Evolutionary conservation across 2,888 invertebrate species (phyloP).

Genomic region (Nephrocerus scutellatus): DNA sequence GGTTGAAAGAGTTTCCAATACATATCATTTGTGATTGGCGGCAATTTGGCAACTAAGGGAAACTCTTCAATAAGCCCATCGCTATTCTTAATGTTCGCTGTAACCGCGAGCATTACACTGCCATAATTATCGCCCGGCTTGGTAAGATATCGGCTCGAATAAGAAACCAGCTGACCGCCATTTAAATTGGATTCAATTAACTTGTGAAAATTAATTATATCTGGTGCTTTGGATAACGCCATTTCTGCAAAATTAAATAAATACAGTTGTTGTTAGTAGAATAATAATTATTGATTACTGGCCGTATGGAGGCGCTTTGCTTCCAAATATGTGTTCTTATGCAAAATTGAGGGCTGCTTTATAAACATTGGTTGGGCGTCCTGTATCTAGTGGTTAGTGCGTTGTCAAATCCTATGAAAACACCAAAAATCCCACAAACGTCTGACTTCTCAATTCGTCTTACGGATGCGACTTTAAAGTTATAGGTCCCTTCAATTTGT

Average conservation of each 20-base stretch:
- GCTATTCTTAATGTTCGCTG: constrained; percentile 36
- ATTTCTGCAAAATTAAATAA: background rate
- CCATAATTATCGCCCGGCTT: constrained; percentile 58
- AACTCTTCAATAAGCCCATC: constrained; percentile 38
- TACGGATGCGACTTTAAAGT: no score
- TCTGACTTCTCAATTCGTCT: no score
- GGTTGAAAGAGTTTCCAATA: constrained; percentile 52
- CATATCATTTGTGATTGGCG: constrained; percentile 51
- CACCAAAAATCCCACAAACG: no score
- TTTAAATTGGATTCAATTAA: constrained; percentile 36
- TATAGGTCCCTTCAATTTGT: no score
- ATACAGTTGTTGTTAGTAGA: no score
- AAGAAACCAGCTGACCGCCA: constrained; percentile 38
- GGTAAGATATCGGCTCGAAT: constrained; percentile 46
- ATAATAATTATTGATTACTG: no score
- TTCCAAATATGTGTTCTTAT: no score
- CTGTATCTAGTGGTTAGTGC: no score
- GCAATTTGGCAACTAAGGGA: constrained; percentile 53
- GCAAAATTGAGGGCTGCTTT: no score
- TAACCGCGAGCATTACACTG: constrained; percentile 51
- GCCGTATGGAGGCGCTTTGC: no score
- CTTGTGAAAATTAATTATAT: constrained; percentile 33
- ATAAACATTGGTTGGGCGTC: no score
- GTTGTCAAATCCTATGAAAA: no score
- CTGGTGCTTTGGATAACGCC: constrained; percentile 35